A percentile compares a stretch with the other conserved stretches of the same genome.
phyloP scores from a whole-genome alignment of 2,113 vertebrate species.

The Neofelis nebulosa region DNA sequence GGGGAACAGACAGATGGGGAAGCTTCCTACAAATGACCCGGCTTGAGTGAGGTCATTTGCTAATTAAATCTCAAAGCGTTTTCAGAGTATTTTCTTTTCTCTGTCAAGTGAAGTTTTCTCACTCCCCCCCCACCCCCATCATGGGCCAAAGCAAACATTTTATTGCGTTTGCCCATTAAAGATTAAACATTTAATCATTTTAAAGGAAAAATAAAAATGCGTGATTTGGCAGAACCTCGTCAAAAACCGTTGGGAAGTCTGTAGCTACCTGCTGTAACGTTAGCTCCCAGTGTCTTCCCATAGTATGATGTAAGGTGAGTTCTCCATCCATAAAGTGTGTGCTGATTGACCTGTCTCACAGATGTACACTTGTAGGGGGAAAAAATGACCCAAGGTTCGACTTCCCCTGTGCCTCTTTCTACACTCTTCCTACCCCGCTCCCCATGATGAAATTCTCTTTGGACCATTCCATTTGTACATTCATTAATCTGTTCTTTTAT shows the following conservation, averaged over 20 bases:
- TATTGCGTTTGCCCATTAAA: constrained; percentile 9
- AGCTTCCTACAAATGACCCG: constrained; percentile 55
- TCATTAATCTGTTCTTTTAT: background rate
- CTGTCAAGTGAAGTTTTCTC: constrained; percentile 17
- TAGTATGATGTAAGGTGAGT: background rate
- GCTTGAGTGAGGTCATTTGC: constrained; percentile 71
- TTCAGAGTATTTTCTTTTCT: constrained; percentile 63
- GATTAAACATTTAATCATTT: constrained; percentile 40
- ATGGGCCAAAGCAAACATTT: constrained; percentile 43
- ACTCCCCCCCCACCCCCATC: no score
- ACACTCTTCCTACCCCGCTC: background rate
- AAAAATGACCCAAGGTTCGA: background rate
- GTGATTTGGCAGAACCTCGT: constrained; percentile 29
- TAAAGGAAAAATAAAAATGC: constrained; percentile 49
- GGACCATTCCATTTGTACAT: background rate
- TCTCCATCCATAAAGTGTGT: background rate
- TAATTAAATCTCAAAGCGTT: constrained; percentile 61
- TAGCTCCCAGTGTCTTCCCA: background rate
- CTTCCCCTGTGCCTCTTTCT: background rate
- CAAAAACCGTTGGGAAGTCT: background rate
- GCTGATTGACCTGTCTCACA: background rate
- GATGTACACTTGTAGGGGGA: background rate
- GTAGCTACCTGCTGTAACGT: background rate
- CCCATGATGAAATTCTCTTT: background rate
- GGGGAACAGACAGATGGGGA: background rate